These are phyloP conservation scores for Pachycephala philippinensis DNA, from an alignment of 2,113 vertebrate genomes.

Conservation along the genomic window DNA sequence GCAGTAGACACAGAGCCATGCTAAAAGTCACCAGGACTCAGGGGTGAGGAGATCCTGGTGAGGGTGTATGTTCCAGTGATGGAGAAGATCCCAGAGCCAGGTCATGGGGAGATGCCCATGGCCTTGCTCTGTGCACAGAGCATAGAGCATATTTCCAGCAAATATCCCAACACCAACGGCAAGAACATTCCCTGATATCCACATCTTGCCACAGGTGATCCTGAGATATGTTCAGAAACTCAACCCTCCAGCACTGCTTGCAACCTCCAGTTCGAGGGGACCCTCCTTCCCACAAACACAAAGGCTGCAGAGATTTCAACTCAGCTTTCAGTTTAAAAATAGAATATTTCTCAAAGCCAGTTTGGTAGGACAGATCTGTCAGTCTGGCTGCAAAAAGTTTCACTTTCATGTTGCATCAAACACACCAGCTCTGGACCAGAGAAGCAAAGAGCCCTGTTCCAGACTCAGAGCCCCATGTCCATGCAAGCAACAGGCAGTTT, in stretches of 20 bases:
- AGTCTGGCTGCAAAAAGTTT: background rate
- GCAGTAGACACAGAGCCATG: background rate
- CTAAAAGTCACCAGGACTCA: background rate
- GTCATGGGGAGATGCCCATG: fast-evolving
- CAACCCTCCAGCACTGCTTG: background rate
- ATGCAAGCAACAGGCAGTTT: background rate
- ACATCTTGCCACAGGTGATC: background rate
- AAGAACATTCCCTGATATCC: background rate
- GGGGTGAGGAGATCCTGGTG: background rate
- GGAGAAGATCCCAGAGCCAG: background rate
- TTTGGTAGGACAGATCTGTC: background rate
- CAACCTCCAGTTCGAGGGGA: background rate
- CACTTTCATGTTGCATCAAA: background rate
- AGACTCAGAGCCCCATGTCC: background rate
- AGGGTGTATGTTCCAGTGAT: background rate
- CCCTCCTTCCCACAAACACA: background rate
- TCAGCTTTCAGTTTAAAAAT: background rate
- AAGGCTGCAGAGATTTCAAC: background rate
- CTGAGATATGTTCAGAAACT: background rate
- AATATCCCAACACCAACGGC: background rate
- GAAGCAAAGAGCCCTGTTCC: fast-evolving
- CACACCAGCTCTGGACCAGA: background rate
- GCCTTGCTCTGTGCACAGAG: background rate
- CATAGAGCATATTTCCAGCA: background rate
- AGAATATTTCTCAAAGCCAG: background rate